These are phyloP conservation scores for Conchocele bisecta DNA, from an alignment of 2,888 invertebrate species.

Conservation along the genomic window DNA sequence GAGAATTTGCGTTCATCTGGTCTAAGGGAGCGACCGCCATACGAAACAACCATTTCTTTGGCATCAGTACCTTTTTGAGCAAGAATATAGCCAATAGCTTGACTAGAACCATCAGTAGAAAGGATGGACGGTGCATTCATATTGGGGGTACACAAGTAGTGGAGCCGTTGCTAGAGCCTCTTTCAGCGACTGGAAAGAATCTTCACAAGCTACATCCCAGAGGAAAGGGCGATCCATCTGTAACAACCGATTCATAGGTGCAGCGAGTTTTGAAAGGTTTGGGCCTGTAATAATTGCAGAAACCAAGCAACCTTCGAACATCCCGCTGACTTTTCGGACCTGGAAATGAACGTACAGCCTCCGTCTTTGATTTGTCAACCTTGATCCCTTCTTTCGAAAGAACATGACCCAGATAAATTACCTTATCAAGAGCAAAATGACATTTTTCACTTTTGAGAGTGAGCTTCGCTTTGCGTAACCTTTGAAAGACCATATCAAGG, in stretches of 20 bases:
- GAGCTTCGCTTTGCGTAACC: slow-evolving; percentile 41
- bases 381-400: slow-evolving; percentile 9
- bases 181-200: slow-evolving; percentile 27
- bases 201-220: slow-evolving; percentile 26
- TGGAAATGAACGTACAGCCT: slow-evolving; percentile 9
- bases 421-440: slow-evolving; percentile 37
- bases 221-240: slow-evolving; percentile 27
- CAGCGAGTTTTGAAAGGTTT: slow-evolving; percentile 38
- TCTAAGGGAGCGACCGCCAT: slow-evolving; percentile 26
- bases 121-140: slow-evolving; percentile 10
- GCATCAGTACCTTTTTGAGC: neutral
- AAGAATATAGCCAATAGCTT: neutral
- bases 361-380: neutral
- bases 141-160: slow-evolving; percentile 31
- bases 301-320: slow-evolving; percentile 44
- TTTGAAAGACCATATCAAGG: slow-evolving; percentile 42
- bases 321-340: neutral
- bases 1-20: slow-evolving; percentile 22
- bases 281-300: slow-evolving; percentile 48
- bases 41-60: slow-evolving; percentile 8
- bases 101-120: neutral
- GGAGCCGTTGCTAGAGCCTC: slow-evolving; percentile 1
- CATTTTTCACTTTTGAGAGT: slow-evolving; percentile 56
- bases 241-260: slow-evolving; percentile 43
- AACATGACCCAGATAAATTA: slow-evolving; percentile 12